These are phyloP conservation scores for Nannoperca australis DNA, from an alignment of 2,797 vertebrate genomes.

Conservation along the genomic window DNA sequence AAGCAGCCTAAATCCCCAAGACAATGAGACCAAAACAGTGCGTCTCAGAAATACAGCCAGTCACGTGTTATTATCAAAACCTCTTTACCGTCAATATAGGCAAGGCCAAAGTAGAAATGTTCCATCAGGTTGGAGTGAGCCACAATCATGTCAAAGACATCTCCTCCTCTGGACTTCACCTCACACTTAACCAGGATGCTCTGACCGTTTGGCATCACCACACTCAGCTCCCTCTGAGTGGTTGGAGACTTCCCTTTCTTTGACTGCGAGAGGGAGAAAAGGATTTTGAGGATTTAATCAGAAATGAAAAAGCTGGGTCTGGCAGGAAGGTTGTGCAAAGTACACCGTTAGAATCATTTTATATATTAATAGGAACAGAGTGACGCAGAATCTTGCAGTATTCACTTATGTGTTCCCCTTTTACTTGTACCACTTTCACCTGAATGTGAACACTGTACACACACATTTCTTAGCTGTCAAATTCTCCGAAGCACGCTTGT, in stretches of 20 bases:
- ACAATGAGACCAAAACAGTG: not conserved
- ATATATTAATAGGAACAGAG: no score
- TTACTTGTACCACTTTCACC: no score
- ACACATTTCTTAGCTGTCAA: no score
- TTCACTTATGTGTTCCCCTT: no score
- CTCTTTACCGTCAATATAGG: constrained; percentile 88
- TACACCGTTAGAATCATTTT: no score
- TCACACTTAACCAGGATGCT: constrained; percentile 92
- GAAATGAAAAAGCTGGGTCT: not conserved
- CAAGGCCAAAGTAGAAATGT: constrained; percentile 93
- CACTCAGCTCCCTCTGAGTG: constrained; percentile 88
- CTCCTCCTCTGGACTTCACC: constrained; percentile 86
- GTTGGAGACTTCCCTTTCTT: constrained; percentile 89
- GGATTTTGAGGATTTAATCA: not conserved
- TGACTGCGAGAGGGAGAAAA: constrained; percentile 71
- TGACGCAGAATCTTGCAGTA: no score
- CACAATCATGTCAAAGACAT: constrained; percentile 89
- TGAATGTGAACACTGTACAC: no score
- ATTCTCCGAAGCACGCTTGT: no score
- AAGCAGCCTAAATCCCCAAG: not conserved
- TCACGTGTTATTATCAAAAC: not conserved
- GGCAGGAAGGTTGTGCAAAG: not conserved
- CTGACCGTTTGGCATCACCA: constrained; percentile 91
- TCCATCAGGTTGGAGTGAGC: constrained; percentile 89
- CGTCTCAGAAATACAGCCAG: not conserved